A percentile compares a stretch with the other conserved stretches of the same genome.
Evolutionary conservation across 23 tunicate species (phyloP).

Genomic region (Trididemnum nubilum): DNA sequence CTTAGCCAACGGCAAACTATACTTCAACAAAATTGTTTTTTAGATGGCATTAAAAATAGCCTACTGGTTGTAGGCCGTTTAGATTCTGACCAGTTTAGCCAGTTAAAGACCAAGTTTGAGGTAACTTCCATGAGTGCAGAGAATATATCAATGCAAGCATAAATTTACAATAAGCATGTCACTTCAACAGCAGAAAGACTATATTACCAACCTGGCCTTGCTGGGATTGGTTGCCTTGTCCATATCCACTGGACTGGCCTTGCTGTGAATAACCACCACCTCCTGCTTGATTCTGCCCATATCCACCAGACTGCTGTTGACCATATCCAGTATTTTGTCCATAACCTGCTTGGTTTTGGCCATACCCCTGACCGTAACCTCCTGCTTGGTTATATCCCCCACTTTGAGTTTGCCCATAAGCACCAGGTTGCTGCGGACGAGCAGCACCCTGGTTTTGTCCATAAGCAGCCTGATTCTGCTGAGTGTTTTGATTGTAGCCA

Average conservation of each 20-base stretch:
- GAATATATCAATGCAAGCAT: too few relatives aligned
- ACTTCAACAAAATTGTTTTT: too few relatives aligned
- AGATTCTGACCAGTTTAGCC: too few relatives aligned
- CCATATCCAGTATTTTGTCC: not conserved
- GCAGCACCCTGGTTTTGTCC: conserved; percentile 10
- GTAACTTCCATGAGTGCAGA: too few relatives aligned
- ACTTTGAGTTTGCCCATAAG: conserved; percentile 8
- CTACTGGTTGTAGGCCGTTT: too few relatives aligned
- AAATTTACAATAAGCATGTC: too few relatives aligned
- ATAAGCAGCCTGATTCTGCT: not conserved
- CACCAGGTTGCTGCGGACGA: not conserved
- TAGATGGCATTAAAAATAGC: too few relatives aligned
- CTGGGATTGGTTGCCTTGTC: not conserved
- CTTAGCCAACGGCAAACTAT: too few relatives aligned
- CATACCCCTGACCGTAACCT: not conserved
- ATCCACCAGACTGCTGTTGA: conserved; percentile 4
- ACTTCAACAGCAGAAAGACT: too few relatives aligned
- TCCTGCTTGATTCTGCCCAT: not conserved
- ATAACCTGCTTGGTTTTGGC: conserved; percentile 7
- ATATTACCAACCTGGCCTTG: not conserved
- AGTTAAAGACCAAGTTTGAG: too few relatives aligned
- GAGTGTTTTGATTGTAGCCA: conserved; percentile 2
- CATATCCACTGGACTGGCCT: not conserved
- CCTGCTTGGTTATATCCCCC: not conserved
- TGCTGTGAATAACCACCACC: not conserved